Conservation (phyloP, 2,888 invertebrate species). For the Cephus rjabovi region DNA sequence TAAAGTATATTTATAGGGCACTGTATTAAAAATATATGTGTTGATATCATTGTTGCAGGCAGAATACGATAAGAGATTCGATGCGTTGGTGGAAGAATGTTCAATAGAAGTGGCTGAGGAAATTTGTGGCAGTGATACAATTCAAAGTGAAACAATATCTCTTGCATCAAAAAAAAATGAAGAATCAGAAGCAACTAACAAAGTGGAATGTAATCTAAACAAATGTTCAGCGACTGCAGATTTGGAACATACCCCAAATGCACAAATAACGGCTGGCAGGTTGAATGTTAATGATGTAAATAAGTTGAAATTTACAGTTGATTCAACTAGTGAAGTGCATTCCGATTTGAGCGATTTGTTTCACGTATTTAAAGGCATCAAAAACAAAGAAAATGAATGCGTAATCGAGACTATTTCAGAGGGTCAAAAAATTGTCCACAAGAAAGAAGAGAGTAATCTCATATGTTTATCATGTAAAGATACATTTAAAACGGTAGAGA, state of each 20-base stretch:
- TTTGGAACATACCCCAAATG: conserved; percentile 14
- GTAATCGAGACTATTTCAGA: conserved; percentile 9
- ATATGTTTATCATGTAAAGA: conserved; percentile 27
- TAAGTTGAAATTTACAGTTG: conserved; percentile 3
- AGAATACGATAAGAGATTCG: conserved; percentile 40
- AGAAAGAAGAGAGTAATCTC: conserved; percentile 18
- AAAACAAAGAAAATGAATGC: conserved; percentile 12
- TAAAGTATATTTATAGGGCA: not conserved
- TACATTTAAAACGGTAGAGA: conserved; percentile 29
- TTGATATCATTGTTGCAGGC: conserved; percentile 34
- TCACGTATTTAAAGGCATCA: conserved; percentile 17
- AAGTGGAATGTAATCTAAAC: conserved; percentile 20
- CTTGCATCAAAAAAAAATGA: conserved; percentile 20
- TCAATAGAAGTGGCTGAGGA: conserved; percentile 37
- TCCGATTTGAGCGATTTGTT: conserved; percentile 35
- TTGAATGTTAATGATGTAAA: conserved; percentile 10
- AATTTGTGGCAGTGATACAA: conserved; percentile 26
- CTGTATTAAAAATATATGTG: not conserved
- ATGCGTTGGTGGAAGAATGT: conserved; percentile 31
- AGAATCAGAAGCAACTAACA: conserved; percentile 12
- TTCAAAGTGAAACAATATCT: conserved; percentile 11
- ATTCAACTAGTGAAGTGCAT: conserved; percentile 25
- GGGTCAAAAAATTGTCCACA: conserved; percentile 12
- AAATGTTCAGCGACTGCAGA: conserved; percentile 11
- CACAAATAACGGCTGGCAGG: not conserved